These are phyloP conservation scores for Phrynosoma platyrhinos DNA, from an alignment of 2,113 vertebrate species.

Conservation along the genomic window DNA sequence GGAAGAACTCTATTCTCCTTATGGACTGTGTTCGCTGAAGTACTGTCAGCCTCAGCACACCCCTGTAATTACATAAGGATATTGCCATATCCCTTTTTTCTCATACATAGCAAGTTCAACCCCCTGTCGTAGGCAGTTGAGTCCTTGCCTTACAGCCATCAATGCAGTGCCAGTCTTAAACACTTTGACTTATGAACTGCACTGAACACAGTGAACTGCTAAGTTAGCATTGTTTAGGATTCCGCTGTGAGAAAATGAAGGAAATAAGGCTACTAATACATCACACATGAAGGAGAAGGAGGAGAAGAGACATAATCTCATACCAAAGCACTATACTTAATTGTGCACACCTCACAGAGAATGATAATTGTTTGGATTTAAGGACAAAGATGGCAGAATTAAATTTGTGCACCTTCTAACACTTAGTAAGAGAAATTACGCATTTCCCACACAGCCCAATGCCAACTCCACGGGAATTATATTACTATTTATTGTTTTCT, in stretches of 20 bases:
- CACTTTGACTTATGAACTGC: not conserved
- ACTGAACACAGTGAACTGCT: not conserved
- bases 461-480: constrained; percentile 61
- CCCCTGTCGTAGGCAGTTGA: too few species aligned
- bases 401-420: constrained; percentile 60
- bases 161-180: not conserved
- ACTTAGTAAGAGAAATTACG: constrained; percentile 67
- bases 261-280: not conserved
- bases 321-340: constrained; percentile 9
- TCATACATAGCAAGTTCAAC: too few species aligned
- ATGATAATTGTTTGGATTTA: constrained; percentile 56
- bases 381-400: constrained; percentile 68
- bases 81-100: too few species aligned
- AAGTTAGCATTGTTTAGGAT: not conserved
- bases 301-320: not conserved
- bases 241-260: not conserved
- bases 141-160: not conserved
- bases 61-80: not conserved
- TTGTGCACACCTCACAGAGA: constrained; percentile 9
- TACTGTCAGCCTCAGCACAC: not conserved
- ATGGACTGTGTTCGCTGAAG: not conserved
- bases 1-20: not conserved
- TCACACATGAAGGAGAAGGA: constrained; percentile 12
- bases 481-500: constrained; percentile 74
- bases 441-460: constrained; percentile 69